Conservation (phyloP, 2,888 invertebrate species). For the Taenaris catops region DNA sequence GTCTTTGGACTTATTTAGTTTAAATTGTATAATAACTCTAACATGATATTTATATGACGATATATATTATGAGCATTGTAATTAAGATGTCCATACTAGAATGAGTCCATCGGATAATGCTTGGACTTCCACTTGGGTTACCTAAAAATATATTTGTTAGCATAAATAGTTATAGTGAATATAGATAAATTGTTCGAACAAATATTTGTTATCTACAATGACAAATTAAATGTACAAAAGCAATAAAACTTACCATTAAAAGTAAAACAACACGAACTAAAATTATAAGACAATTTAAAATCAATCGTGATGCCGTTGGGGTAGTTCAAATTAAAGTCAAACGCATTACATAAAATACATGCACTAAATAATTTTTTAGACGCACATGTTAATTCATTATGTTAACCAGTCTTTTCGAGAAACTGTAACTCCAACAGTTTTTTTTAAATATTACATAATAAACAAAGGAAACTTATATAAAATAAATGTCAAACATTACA, state of each 20-base stretch:
- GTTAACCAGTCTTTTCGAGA: slow-evolving; percentile 11
- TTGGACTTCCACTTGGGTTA: slow-evolving; percentile 76
- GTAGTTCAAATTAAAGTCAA: slow-evolving; percentile 22
- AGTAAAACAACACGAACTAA: slow-evolving; percentile 47
- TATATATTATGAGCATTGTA: slow-evolving; percentile 44
- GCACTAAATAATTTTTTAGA: slow-evolving; percentile 21
- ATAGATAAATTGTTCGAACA: slow-evolving; percentile 13
- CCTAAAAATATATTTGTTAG: slow-evolving; percentile 69
- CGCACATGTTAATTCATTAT: slow-evolving; percentile 14
- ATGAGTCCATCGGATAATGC: slow-evolving; percentile 61
- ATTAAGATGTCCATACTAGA: slow-evolving; percentile 58
- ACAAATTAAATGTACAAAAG: slow-evolving; percentile 27
- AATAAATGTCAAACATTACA: too few species aligned
- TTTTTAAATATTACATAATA: slow-evolving; percentile 1
- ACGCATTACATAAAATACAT: slow-evolving; percentile 27
- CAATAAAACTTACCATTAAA: slow-evolving; percentile 62
- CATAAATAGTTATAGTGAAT: slow-evolving; percentile 42
- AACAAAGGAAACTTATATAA: slow-evolving; percentile 4
- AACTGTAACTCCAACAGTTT: slow-evolving; percentile 12
- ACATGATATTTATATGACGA: slow-evolving; percentile 27
- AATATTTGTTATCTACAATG: slow-evolving; percentile 21
- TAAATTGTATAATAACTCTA: slow-evolving; percentile 34
- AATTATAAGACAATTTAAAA: slow-evolving; percentile 17
- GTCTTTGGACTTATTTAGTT: slow-evolving; percentile 56
- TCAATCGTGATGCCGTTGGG: slow-evolving; percentile 21